Evolutionary conservation across 2,113 vertebrate genomes (phyloP).

Genomic region (Actenoides hombroni): DNA sequence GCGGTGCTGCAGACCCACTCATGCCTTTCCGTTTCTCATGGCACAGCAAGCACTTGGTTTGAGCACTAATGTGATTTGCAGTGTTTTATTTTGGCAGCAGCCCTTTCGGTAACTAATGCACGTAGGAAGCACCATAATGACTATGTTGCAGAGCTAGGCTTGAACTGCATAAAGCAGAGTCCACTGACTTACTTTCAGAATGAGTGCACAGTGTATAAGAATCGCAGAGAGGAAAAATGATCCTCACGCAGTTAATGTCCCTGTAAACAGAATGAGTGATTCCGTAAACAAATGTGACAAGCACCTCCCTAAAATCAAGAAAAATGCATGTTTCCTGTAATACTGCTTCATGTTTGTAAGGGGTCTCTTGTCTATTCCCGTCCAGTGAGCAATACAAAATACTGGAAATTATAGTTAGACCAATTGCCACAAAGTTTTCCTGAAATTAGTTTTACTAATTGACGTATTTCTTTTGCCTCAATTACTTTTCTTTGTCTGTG

Average conservation of each 20-base stretch:
- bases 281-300: constrained; percentile 49
- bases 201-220: constrained; percentile 34
- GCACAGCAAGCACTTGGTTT: fast-evolving
- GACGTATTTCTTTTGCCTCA: neutral
- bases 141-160: neutral
- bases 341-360: constrained; percentile 8
- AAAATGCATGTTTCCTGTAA: constrained; percentile 53
- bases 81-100: neutral
- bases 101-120: neutral
- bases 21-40: neutral
- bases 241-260: constrained; percentile 33
- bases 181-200: constrained; percentile 47
- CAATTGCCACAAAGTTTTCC: neutral
- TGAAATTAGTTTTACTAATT: neutral
- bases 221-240: constrained; percentile 38
- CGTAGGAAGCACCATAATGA: neutral
- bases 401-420: constrained; percentile 42
- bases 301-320: constrained; percentile 46
- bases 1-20: fast-evolving
- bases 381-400: constrained; percentile 14
- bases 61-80: neutral
- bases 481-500: neutral
- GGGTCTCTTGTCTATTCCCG: constrained; percentile 30
- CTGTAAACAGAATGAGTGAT: constrained; percentile 61
- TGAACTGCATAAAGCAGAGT: neutral